phyloP scores from a whole-genome alignment of 2,888 invertebrate genomes.

The Tetragonisca angustula region DNA sequence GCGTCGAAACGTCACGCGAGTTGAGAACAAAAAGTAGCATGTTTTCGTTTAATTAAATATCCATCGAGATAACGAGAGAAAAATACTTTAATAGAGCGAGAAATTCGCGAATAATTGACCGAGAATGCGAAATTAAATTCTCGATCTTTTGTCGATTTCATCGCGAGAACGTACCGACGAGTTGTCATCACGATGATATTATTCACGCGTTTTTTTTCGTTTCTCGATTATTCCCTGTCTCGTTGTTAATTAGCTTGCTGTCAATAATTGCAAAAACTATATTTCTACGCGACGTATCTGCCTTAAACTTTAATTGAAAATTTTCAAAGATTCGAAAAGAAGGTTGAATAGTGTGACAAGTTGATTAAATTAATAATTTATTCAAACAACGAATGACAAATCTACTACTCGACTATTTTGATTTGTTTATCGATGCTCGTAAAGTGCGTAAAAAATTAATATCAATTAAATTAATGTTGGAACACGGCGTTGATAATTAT shows the following conservation, averaged over 20 bases:
- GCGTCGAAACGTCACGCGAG: too few relatives aligned
- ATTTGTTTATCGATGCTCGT: neutral
- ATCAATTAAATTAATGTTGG: neutral
- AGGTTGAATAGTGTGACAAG: neutral
- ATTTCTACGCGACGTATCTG: neutral
- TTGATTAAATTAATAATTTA: neutral
- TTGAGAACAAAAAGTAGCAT: neutral
- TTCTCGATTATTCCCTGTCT: constrained; percentile 15
- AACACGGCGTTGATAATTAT: neutral
- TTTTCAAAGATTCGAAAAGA: neutral
- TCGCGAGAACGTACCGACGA: constrained; percentile 41
- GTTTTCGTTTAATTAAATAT: neutral
- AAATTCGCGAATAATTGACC: constrained; percentile 21
- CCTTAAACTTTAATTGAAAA: neutral
- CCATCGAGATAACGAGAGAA: neutral
- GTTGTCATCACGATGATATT: constrained; percentile 22
- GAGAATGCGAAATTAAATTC: constrained; percentile 60
- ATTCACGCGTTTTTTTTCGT: constrained; percentile 16
- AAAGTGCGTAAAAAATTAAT: neutral
- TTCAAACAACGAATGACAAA: neutral
- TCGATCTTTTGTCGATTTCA: constrained; percentile 44
- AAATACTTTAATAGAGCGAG: constrained; percentile 4
- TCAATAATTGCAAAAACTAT: neutral
- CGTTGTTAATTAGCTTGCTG: constrained; percentile 9
- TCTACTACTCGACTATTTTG: neutral